phyloP scores from a whole-genome alignment of 2,113 vertebrate genomes.

The Litocranius walleri region DNA sequence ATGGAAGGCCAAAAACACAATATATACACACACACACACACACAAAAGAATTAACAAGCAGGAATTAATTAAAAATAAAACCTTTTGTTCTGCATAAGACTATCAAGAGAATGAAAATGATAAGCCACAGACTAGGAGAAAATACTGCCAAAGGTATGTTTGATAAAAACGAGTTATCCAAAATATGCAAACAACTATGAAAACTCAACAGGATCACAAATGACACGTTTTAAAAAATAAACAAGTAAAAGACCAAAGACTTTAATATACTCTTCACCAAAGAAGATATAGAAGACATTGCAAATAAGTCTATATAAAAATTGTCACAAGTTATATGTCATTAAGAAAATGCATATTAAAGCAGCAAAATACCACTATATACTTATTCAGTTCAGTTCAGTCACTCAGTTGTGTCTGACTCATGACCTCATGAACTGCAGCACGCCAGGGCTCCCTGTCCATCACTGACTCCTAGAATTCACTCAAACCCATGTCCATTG shows the following conservation, averaged over 20 bases:
- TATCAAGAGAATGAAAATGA: background rate
- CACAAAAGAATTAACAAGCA: background rate
- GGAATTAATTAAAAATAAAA: background rate
- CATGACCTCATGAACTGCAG: accelerated
- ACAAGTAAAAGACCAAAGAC: background rate
- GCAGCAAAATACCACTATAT: background rate
- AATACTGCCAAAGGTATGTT: background rate
- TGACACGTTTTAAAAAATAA: background rate
- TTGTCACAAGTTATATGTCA: background rate
- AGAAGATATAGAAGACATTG: background rate
- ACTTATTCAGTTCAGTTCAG: background rate
- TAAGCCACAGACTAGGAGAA: background rate
- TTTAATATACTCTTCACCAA: background rate
- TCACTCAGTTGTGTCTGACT: too few species aligned
- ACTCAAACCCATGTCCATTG: too few species aligned
- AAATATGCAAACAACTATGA: background rate
- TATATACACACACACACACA: background rate
- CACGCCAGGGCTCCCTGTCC: too few species aligned
- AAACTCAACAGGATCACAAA: background rate
- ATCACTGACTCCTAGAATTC: too few species aligned
- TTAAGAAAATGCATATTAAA: background rate
- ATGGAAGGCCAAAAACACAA: background rate
- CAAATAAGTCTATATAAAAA: background rate
- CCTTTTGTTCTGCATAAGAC: background rate
- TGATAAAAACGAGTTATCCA: background rate